Conservation (phyloP, 2,797 vertebrate genomes). For the Danio tinwini region DNA sequence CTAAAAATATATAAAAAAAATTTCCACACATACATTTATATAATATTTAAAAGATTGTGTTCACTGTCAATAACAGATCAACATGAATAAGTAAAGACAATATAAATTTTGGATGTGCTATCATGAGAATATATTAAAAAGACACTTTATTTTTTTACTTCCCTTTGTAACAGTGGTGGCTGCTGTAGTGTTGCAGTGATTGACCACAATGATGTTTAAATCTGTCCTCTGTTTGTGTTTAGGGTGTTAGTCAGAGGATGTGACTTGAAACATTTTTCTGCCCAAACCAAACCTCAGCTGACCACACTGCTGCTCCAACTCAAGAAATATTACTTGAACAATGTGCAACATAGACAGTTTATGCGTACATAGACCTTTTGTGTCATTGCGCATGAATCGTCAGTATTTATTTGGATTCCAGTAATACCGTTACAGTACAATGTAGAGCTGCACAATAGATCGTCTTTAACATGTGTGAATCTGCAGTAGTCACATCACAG, state of each 20-base stretch:
- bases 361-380: background rate
- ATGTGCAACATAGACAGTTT: background rate
- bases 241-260: slow-evolving; percentile 2
- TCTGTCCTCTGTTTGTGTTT: background rate
- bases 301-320: background rate
- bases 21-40: no score
- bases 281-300: slow-evolving; percentile 7
- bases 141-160: background rate
- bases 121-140: background rate
- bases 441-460: no score
- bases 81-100: background rate
- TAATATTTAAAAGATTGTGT: no score
- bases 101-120: background rate
- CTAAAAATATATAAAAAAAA: no score
- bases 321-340: background rate
- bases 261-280: slow-evolving; percentile 5
- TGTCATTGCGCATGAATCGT: background rate
- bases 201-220: slow-evolving; percentile 2
- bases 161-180: background rate
- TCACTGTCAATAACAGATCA: background rate
- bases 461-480: no score
- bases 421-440: background rate
- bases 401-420: background rate
- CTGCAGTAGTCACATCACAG: no score
- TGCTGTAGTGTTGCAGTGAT: background rate